Evolutionary conservation across 2,888 invertebrate genomes (phyloP).

Genomic region (Leucozona laternaria): DNA sequence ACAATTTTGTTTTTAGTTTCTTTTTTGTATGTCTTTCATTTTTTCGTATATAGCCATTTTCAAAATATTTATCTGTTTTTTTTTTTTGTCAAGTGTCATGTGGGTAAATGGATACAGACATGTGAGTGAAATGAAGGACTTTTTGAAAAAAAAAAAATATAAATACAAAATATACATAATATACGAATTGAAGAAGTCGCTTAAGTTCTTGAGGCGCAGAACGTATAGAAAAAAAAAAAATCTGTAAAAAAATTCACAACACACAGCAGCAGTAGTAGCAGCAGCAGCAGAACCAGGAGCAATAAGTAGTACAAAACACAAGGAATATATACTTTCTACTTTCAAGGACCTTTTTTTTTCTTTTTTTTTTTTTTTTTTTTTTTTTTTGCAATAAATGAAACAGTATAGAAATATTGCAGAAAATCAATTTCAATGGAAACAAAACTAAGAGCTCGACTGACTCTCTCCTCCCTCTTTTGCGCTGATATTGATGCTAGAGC

Average conservation of each 20-base stretch:
- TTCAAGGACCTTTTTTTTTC: constrained; percentile 62
- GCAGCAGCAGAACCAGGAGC: background rate
- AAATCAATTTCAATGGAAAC: constrained; percentile 62
- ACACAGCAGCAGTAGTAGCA: constrained; percentile 16
- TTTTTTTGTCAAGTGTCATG: constrained; percentile 36
- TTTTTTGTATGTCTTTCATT: background rate
- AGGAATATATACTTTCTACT: constrained; percentile 38
- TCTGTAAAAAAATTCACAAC: constrained; percentile 1
- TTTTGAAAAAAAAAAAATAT: background rate
- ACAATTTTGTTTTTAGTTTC: constrained; percentile 19
- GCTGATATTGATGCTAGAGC: background rate
- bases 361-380: constrained; percentile 1
- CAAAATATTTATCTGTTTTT: constrained; percentile 26
- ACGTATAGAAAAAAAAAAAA: background rate
- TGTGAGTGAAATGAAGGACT: constrained; percentile 21
- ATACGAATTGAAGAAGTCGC: constrained; percentile 17
- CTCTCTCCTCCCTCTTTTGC: background rate
- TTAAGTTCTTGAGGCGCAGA: constrained; percentile 27
- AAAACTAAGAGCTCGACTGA: background rate
- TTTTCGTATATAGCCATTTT: background rate
- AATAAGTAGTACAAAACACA: background rate
- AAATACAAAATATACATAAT: background rate
- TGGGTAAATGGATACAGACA: constrained; percentile 28
- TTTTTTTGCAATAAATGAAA: constrained; percentile 24
- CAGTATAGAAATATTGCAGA: constrained; percentile 34